Percentiles rank a stretch among this genome's conserved stretches.
phyloP scores from a whole-genome alignment of 2,113 vertebrate species.

The Atherinomorus stipes region DNA sequence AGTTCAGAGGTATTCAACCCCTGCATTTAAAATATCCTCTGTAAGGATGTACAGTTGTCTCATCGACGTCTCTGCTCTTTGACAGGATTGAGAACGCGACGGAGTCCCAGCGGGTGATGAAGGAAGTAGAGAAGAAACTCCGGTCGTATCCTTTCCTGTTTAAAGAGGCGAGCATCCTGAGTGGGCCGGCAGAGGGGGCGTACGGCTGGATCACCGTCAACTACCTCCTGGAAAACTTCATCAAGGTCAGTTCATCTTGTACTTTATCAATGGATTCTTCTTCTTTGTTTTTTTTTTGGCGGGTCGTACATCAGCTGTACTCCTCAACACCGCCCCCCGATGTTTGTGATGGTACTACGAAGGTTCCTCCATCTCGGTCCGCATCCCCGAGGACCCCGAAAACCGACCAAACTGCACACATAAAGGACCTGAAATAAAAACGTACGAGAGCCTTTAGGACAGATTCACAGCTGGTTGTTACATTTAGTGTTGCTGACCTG shows the following conservation, averaged over 20 bases:
- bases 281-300: too few relatives aligned
- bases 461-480: too few relatives aligned
- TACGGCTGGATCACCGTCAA: conserved; percentile 92
- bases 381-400: too few relatives aligned
- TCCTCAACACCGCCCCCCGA: too few relatives aligned
- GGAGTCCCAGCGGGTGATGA: conserved; percentile 75
- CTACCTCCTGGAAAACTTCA: conserved; percentile 88
- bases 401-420: too few relatives aligned
- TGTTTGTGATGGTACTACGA: too few relatives aligned
- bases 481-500: too few relatives aligned
- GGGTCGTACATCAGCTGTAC: too few relatives aligned
- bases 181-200: conserved; percentile 85
- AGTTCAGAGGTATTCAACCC: background rate
- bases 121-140: conserved; percentile 80
- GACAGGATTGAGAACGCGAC: conserved; percentile 72
- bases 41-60: background rate
- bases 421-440: too few relatives aligned
- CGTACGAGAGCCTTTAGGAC: too few relatives aligned
- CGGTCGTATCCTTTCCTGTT: conserved; percentile 84
- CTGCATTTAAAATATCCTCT: background rate
- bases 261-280: too few relatives aligned
- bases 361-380: too few relatives aligned
- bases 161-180: conserved; percentile 84
- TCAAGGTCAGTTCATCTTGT: conserved; percentile 76
- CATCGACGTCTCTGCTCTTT: background rate